phyloP scores from a whole-genome alignment of 2,888 invertebrate genomes.

The Parnassius glacialis region DNA sequence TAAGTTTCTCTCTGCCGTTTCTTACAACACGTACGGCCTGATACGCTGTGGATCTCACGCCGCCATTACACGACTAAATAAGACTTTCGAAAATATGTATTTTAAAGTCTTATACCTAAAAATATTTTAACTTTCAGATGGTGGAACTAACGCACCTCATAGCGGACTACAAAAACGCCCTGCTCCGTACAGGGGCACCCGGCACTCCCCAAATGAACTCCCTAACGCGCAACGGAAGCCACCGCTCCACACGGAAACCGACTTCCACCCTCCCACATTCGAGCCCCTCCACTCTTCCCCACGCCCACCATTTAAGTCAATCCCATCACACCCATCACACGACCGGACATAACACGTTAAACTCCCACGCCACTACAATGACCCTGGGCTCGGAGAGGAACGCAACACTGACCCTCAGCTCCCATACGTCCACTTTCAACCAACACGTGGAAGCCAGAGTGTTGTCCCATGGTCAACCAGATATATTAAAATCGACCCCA shows the following conservation, averaged over 20 bases:
- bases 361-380: slow-evolving; percentile 79
- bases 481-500: slow-evolving; percentile 92
- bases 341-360: slow-evolving; percentile 84
- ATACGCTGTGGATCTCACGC: too few relatives aligned
- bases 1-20: too few relatives aligned
- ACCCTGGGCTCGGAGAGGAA: slow-evolving; percentile 67
- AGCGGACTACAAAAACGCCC: slow-evolving; percentile 96
- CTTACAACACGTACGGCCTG: too few relatives aligned
- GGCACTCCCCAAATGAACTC: slow-evolving; percentile 91
- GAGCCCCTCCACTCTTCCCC: slow-evolving; percentile 67
- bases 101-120: too few relatives aligned
- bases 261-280: slow-evolving; percentile 64
- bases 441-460: slow-evolving; percentile 51
- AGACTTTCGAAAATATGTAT: too few relatives aligned
- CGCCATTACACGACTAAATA: too few relatives aligned
- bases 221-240: slow-evolving; percentile 86
- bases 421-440: slow-evolving; percentile 62
- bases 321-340: slow-evolving; percentile 58
- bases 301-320: slow-evolving; percentile 47
- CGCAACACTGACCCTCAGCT: slow-evolving; percentile 62
- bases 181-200: slow-evolving; percentile 86
- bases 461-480: slow-evolving; percentile 85
- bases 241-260: slow-evolving; percentile 80
- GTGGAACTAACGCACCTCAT: slow-evolving; percentile 94
- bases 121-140: slow-evolving; percentile 79